Conservation (phyloP, 2,888 invertebrate species). For the Leptopilina syphax region DNA sequence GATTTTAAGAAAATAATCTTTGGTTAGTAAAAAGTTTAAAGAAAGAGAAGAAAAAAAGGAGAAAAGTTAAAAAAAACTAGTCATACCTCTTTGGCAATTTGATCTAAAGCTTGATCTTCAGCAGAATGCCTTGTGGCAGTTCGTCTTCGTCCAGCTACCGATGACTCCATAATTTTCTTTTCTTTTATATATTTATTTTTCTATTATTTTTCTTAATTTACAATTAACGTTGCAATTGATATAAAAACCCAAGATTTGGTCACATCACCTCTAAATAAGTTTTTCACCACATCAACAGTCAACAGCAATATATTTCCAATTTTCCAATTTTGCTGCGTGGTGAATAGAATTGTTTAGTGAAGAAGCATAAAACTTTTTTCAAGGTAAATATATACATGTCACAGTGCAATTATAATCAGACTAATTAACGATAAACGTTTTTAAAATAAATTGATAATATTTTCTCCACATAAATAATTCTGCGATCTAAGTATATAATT, state of each 20-base stretch:
- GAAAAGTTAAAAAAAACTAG: not conserved
- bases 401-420: too few species aligned
- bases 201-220: slow-evolving; percentile 43
- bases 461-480: too few species aligned
- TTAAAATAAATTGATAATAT: too few species aligned
- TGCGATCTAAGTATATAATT: too few species aligned
- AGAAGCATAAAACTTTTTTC: not conserved
- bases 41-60: not conserved
- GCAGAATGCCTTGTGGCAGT: slow-evolving; percentile 92
- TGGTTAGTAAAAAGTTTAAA: not conserved
- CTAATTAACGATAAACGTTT: too few species aligned
- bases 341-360: slow-evolving; percentile 44
- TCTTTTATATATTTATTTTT: slow-evolving; percentile 29
- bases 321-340: slow-evolving; percentile 17
- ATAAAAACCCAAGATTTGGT: slow-evolving; percentile 52
- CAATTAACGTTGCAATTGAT: slow-evolving; percentile 21
- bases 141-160: slow-evolving; percentile 83
- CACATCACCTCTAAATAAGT: slow-evolving; percentile 52
- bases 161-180: slow-evolving; percentile 70
- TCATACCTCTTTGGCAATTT: slow-evolving; percentile 97
- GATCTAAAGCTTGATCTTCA: slow-evolving; percentile 98
- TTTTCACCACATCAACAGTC: slow-evolving; percentile 14
- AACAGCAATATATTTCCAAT: slow-evolving; percentile 47
- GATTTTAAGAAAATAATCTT: too few species aligned
- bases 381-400: too few species aligned